A percentile compares a stretch with the other conserved stretches of the same genome.
Conservation (phyloP, 1,140 invertebrate species). For the Zaprionus kolodkinae region DNA sequence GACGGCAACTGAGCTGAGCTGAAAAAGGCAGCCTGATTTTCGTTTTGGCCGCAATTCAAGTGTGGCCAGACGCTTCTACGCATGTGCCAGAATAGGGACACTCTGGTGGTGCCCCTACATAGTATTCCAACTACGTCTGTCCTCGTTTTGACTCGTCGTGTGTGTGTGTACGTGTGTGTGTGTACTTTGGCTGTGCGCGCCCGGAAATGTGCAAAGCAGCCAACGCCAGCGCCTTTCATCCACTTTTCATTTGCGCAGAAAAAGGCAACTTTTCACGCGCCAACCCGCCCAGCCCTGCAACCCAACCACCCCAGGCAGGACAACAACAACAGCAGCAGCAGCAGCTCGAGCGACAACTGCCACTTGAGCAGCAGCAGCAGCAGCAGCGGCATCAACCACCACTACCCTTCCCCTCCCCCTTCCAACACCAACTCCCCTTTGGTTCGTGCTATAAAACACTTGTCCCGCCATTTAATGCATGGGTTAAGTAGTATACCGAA, state of each 20-base stretch:
- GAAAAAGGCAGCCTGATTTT: slow-evolving; percentile 17
- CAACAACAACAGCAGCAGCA: slow-evolving; percentile 16
- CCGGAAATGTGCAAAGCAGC: slow-evolving; percentile 67
- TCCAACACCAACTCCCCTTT: not conserved
- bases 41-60: slow-evolving; percentile 12
- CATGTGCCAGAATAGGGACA: slow-evolving; percentile 59
- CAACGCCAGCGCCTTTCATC: slow-evolving; percentile 69
- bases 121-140: slow-evolving; percentile 40
- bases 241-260: slow-evolving; percentile 82
- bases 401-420: not conserved
- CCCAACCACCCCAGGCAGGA: not conserved
- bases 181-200: slow-evolving; percentile 45
- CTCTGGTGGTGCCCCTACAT: not conserved
- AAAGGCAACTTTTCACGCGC: slow-evolving; percentile 29
- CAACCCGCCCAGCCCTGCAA: slow-evolving; percentile 25
- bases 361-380: slow-evolving; percentile 13
- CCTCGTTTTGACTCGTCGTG: slow-evolving; percentile 71
- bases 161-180: slow-evolving; percentile 38
- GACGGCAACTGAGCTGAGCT: slow-evolving; percentile 14
- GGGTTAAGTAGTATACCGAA: slow-evolving; percentile 79
- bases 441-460: slow-evolving; percentile 59
- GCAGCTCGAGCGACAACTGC: slow-evolving; percentile 17
- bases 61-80: slow-evolving; percentile 46
- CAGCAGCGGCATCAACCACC: slow-evolving; percentile 22
- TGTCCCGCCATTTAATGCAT: slow-evolving; percentile 80